These are phyloP conservation scores for Emesis russula DNA, from an alignment of 2,888 invertebrate genomes.

Conservation along the genomic window DNA sequence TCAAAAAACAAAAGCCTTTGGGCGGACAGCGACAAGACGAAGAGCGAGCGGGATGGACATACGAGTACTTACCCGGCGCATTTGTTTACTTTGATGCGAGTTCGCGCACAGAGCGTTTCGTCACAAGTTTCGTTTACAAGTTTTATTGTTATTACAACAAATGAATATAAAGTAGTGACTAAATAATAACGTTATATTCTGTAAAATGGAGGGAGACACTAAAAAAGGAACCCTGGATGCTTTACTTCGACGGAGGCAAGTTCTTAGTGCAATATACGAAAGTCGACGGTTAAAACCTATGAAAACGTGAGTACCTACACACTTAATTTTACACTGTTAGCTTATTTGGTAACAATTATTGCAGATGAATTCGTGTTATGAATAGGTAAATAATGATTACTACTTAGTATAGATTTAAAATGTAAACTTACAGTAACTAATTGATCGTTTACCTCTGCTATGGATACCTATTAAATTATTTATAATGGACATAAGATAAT, in stretches of 20 bases:
- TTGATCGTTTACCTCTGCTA: background rate
- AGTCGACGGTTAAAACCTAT: constrained; percentile 36
- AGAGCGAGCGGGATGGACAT: constrained; percentile 27
- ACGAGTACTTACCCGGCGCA: constrained; percentile 12
- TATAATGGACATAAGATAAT: constrained; percentile 1
- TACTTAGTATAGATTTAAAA: constrained; percentile 1
- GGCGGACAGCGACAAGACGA: constrained; percentile 25
- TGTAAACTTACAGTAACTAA: constrained; percentile 1
- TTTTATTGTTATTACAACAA: constrained; percentile 22
- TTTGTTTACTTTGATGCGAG: constrained; percentile 25
- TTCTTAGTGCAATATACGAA: constrained; percentile 34
- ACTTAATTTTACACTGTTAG: constrained; percentile 1
- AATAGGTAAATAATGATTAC: background rate
- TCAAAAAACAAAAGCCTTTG: background rate
- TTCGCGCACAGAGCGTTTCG: constrained; percentile 27
- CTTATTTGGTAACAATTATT: background rate
- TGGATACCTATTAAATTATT: constrained; percentile 1
- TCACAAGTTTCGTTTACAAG: constrained; percentile 29
- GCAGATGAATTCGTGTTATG: constrained; percentile 1
- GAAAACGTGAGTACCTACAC: constrained; percentile 13
- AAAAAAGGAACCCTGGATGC: constrained; percentile 50
- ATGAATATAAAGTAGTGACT: constrained; percentile 32
- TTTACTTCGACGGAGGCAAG: constrained; percentile 46
- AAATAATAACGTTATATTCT: constrained; percentile 24
- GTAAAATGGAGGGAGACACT: constrained; percentile 33